Evolutionary conservation across 2,113 vertebrate genomes (phyloP).

Genomic region (Bostrychus sinensis): DNA sequence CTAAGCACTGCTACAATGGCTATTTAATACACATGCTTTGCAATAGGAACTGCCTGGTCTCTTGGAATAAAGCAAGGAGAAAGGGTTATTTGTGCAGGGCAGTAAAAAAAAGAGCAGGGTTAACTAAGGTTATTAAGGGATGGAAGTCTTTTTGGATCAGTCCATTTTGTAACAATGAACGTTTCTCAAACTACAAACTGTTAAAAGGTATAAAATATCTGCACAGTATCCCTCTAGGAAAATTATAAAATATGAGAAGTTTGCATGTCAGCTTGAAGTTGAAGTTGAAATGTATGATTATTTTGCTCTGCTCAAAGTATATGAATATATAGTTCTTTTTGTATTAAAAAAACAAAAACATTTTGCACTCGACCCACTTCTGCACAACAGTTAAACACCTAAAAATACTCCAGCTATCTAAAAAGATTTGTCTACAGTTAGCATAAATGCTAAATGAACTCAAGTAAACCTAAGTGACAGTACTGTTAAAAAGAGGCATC

Average conservation of each 20-base stretch:
- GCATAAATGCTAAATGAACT: background rate
- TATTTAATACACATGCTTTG: constrained; percentile 32
- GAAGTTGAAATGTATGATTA: too few species aligned
- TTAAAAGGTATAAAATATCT: background rate
- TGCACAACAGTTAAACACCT: background rate
- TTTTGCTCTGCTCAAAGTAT: too few species aligned
- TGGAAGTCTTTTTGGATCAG: background rate
- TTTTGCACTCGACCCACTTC: background rate
- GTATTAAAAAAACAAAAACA: too few species aligned
- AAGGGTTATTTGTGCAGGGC: background rate
- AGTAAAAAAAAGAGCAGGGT: too few species aligned
- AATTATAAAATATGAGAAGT: too few species aligned
- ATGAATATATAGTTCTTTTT: too few species aligned
- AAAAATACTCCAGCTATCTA: background rate
- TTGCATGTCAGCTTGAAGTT: too few species aligned
- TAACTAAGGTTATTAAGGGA: constrained; percentile 18
- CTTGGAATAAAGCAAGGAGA: background rate
- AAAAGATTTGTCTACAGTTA: background rate
- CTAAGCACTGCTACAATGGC: constrained; percentile 23
- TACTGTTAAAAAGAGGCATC: background rate
- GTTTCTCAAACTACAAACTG: background rate
- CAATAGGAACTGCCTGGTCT: constrained; percentile 17
- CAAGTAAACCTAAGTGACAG: background rate
- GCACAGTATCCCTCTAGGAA: too few species aligned
- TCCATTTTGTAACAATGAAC: background rate